Evolutionary conservation across 2,888 invertebrate species (phyloP), one percentile per base, ranked within the genome.

Genomic region (Drosophila barbarae): DNA sequence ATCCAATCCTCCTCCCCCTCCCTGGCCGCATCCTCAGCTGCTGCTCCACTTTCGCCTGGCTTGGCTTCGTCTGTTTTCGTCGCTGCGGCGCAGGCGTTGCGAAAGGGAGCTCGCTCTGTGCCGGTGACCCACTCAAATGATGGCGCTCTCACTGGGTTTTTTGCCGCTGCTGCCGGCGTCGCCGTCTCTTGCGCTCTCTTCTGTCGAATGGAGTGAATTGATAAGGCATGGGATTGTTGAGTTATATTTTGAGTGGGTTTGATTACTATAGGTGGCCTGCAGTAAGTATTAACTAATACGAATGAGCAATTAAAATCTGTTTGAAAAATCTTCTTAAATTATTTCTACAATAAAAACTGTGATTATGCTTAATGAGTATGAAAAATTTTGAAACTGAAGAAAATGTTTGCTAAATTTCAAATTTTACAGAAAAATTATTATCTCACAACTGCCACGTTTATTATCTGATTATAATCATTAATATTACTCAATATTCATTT

Each of bases 1-100:
- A 12, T 12, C 9, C 21, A 44, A 6, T 21, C 10, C 26, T 28
- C 38, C 10, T 32, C 5, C 18, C 7, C 13, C 1, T 13, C n/a
- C 10, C 57, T 73, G 71, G 77, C 61, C 41, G 61, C 68, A 60
- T 53, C 26, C 53, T 41, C 54, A 36, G 59, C 69, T 59, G 70
- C 56, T 79, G 79, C 81, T 80, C 85, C 68, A 84, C 41, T 80
- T 80, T 84, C 63, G 52, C 46, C 32, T 57, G 28, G 60, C 55
- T 59, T 53, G 61, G 64, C 44, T 54, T 51, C 39, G 51, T 47
- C 39, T 23, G 61, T 47, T 60, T 21, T 58, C 32, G 30, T 26
- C 21, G 28, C 35, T 46, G 56, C 26, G 42, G 74, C 77, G 77
- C 77, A 77, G 66, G 57, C 84, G 80, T 71, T 51, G 50, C 51